Conservation (phyloP, 2,888 invertebrate species). For the Xanthorhoe designata region DNA sequence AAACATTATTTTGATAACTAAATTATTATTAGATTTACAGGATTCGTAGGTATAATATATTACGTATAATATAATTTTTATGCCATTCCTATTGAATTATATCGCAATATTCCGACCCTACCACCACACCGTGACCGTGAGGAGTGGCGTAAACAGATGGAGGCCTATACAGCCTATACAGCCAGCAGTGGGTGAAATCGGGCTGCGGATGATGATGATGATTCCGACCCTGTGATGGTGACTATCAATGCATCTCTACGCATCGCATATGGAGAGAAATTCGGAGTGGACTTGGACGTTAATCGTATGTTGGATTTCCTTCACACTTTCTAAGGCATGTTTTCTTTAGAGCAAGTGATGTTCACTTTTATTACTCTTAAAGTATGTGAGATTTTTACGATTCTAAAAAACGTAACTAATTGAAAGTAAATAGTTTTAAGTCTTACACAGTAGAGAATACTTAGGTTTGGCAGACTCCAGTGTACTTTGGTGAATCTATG, state of each 20-base stretch:
- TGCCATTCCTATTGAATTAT: background rate
- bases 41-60: no score
- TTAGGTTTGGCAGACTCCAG: background rate
- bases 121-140: no score
- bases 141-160: no score
- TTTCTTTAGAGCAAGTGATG: conserved; percentile 14
- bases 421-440: background rate
- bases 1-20: no score
- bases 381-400: background rate
- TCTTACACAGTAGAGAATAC: background rate
- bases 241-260: conserved; percentile 7
- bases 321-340: conserved; percentile 27
- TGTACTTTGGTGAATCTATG: background rate
- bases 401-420: background rate
- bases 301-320: conserved; percentile 30
- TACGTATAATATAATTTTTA: no score
- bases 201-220: no score
- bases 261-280: conserved; percentile 40
- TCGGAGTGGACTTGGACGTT: conserved; percentile 18
- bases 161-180: no score
- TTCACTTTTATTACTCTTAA: conserved; percentile 20
- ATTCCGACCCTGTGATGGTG: background rate
- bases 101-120: background rate
- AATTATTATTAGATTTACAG: no score
- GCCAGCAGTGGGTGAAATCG: no score